phyloP scores from a whole-genome alignment of 2,888 invertebrate genomes.

The Ormyrus labotus region DNA sequence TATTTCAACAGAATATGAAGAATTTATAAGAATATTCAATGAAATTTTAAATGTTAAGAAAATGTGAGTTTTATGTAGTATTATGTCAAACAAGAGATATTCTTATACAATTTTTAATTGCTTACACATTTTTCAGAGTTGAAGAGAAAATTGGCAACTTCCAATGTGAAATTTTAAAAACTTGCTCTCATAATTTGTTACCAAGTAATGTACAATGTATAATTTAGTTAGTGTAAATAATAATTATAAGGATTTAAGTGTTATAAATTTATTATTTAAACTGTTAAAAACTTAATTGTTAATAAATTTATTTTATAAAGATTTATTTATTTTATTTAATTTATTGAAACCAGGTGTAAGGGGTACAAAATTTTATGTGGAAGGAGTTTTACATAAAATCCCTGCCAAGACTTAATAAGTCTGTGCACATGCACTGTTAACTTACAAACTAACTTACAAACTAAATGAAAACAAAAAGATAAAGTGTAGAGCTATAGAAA shows the following conservation, averaged over 20 bases:
- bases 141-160: conserved; percentile 43
- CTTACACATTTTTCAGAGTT: conserved; percentile 35
- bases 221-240: conserved; percentile 6
- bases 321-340: too few relatives aligned
- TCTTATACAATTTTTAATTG: too few relatives aligned
- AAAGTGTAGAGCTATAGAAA: too few relatives aligned
- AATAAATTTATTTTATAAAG: too few relatives aligned
- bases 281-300: background rate
- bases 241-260: conserved; percentile 17
- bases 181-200: conserved; percentile 39
- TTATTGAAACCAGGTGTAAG: too few relatives aligned
- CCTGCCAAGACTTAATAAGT: too few relatives aligned
- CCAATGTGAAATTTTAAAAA: conserved; percentile 43
- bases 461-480: too few relatives aligned
- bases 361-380: too few relatives aligned
- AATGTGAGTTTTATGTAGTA: conserved; percentile 40
- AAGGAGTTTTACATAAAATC: too few relatives aligned
- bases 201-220: conserved; percentile 30
- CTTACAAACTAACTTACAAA: too few relatives aligned
- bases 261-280: background rate
- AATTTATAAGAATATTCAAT: conserved; percentile 30
- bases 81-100: too few relatives aligned
- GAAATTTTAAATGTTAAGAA: conserved; percentile 50
- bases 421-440: too few relatives aligned
- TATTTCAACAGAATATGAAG: conserved; percentile 34